These are phyloP conservation scores for Atrichornis clamosus DNA, from an alignment of 2,113 vertebrate species.

Conservation along the genomic window DNA sequence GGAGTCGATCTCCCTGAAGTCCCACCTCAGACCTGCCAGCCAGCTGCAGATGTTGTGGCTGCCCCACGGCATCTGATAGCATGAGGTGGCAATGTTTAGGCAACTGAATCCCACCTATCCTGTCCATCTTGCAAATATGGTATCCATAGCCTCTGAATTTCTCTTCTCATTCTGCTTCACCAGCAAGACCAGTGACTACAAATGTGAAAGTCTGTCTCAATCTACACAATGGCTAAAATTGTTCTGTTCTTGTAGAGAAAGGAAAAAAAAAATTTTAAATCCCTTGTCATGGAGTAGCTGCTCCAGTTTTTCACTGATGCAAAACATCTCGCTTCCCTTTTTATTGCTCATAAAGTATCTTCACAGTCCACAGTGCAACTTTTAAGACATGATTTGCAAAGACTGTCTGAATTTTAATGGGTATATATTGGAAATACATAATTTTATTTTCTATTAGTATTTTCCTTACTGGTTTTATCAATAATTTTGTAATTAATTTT, in stretches of 20 bases:
- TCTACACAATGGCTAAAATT: neutral
- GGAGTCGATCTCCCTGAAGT: neutral
- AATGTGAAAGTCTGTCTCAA: neutral
- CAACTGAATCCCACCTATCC: neutral
- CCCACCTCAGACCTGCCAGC: neutral
- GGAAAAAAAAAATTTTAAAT: neutral
- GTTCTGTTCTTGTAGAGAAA: neutral
- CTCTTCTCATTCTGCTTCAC: neutral
- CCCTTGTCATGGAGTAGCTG: neutral
- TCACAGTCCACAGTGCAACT: neutral
- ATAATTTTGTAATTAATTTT: neutral
- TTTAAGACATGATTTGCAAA: neutral
- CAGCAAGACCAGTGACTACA: neutral
- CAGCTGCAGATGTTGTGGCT: neutral
- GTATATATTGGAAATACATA: neutral
- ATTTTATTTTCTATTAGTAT: neutral
- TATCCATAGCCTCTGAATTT: neutral
- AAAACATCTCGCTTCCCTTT: neutral
- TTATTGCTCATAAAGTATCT: neutral
- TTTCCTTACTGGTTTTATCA: neutral
- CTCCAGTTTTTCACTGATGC: neutral
- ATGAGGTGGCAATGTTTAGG: neutral
- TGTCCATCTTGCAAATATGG: neutral
- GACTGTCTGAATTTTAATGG: neutral
- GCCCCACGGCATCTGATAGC: neutral